Evolutionary conservation across 2,888 invertebrate genomes (phyloP).

Genomic region (Stenodera caucasica): DNA sequence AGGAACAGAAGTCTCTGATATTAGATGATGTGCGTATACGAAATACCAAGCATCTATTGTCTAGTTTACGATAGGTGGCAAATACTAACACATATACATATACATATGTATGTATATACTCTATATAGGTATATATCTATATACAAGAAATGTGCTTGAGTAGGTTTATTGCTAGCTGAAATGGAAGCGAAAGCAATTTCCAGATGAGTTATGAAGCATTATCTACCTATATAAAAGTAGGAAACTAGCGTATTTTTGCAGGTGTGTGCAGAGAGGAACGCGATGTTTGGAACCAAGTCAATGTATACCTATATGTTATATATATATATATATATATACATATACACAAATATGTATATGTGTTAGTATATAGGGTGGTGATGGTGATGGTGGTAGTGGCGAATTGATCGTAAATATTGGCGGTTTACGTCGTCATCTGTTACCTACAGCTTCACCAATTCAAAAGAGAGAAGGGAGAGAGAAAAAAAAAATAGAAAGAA

Average conservation of each 20-base stretch:
- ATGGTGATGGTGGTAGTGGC: conserved; percentile 31
- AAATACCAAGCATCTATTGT: conserved; percentile 42
- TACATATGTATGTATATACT: no score
- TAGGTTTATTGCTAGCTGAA: conserved; percentile 54
- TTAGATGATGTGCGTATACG: conserved; percentile 20
- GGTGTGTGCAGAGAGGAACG: conserved; percentile 51
- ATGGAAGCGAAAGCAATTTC: conserved; percentile 56
- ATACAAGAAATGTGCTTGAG: conserved; percentile 50
- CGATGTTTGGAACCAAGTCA: conserved; percentile 44
- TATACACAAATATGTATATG: no score
- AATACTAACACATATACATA: conserved; percentile 44
- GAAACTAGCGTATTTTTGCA: conserved; percentile 56
- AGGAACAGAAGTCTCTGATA: background rate
- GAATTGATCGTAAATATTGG: conserved; percentile 57
- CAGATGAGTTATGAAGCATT: conserved; percentile 56
- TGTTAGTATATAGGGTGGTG: background rate
- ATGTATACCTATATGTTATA: no score
- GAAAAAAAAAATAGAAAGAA: background rate
- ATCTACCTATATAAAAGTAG: conserved; percentile 55
- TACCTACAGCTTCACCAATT: conserved; percentile 46
- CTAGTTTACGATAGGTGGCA: conserved; percentile 49
- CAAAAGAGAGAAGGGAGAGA: conserved; percentile 7
- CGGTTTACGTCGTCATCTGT: conserved; percentile 56
- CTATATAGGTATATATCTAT: no score
- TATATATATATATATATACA: no score